Conservation (phyloP, 2,113 vertebrate genomes). For the Pollimyrus isidori region DNA sequence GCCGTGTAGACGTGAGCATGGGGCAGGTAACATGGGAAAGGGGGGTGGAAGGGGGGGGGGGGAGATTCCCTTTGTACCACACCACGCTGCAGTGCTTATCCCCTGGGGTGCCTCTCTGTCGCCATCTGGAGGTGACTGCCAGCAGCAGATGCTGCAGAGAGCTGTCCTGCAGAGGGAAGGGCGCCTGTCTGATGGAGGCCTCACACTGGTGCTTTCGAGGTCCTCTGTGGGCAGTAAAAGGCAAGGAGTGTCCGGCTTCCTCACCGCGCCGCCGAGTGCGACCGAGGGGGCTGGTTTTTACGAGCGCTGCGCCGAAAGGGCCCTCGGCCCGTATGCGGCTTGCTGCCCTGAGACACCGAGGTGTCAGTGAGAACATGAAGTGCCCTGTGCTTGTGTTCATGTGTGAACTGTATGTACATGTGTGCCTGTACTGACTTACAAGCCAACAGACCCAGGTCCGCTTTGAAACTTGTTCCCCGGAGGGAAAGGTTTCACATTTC, state of each 20-base stretch:
- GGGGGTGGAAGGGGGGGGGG: background rate
- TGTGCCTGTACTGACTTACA: background rate
- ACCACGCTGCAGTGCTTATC: background rate
- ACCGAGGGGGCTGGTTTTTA: background rate
- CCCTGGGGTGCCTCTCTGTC: background rate
- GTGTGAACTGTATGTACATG: background rate
- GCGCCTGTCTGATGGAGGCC: background rate
- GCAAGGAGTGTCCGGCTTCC: background rate
- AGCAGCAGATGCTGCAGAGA: background rate
- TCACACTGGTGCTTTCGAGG: background rate
- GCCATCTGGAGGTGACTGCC: background rate
- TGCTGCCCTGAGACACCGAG: background rate
- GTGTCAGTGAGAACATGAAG: background rate
- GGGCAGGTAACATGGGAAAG: background rate
- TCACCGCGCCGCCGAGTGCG: background rate
- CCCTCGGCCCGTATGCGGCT: background rate
- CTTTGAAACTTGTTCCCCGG: background rate
- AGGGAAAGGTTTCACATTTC: background rate
- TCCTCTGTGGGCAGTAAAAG: background rate
- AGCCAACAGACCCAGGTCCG: background rate
- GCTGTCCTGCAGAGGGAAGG: background rate
- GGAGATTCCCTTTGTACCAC: background rate
- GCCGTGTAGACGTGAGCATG: background rate
- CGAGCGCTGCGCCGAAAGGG: background rate
- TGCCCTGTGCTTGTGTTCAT: background rate